phyloP scores from a whole-genome alignment of 1,140 invertebrate species.

The Choristoneura fumiferana region DNA sequence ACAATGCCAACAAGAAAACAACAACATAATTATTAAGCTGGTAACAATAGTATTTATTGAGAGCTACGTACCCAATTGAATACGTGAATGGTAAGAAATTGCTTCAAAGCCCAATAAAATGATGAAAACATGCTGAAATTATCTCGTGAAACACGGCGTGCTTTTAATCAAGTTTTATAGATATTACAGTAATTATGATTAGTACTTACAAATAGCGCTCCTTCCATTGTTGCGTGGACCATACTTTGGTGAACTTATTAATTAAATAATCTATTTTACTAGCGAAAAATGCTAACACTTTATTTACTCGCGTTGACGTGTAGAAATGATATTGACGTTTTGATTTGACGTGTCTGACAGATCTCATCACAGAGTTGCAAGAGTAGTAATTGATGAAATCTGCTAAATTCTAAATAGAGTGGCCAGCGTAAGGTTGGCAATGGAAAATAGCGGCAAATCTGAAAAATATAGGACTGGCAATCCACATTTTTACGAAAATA shows the following conservation, averaged over 20 bases:
- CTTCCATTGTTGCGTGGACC: constrained; percentile 71
- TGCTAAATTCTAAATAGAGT: no score
- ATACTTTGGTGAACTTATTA: constrained; percentile 34
- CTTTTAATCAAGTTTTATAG: background rate
- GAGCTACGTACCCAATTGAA: no score
- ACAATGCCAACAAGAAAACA: no score
- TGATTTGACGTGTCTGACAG: constrained; percentile 15
- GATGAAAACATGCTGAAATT: background rate
- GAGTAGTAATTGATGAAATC: background rate
- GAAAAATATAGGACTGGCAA: no score
- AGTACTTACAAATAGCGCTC: constrained; percentile 71
- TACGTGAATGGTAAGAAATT: no score
- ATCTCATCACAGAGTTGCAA: background rate
- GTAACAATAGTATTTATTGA: no score
- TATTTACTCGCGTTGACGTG: constrained; percentile 30
- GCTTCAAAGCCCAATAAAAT: background rate
- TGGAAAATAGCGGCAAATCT: no score
- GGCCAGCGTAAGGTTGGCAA: no score
- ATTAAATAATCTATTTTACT: background rate
- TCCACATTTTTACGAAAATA: no score
- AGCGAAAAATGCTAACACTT: background rate
- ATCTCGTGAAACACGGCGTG: background rate
- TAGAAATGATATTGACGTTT: constrained; percentile 3
- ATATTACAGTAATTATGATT: constrained; percentile 2
- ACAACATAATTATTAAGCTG: no score